phyloP scores from a whole-genome alignment of 2,113 vertebrate species.

The Leiothrix lutea region DNA sequence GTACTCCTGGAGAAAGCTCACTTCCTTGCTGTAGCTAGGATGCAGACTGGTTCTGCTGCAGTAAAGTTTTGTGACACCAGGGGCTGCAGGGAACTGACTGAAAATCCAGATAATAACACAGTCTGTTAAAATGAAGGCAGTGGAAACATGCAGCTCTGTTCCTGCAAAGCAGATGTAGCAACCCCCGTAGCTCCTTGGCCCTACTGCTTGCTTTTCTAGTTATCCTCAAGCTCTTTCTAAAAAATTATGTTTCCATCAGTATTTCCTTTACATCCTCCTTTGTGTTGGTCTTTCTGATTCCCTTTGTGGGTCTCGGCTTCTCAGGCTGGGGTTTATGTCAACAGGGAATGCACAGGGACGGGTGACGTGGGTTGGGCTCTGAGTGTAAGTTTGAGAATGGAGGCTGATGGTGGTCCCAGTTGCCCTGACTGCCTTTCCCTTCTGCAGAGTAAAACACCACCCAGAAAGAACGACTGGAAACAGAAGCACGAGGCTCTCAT shows the following conservation, averaged over 20 bases:
- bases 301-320: not conserved
- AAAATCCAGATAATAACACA: not conserved
- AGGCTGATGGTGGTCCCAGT: not conserved
- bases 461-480: constrained; percentile 69
- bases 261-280: not conserved
- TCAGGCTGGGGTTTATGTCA: not conserved
- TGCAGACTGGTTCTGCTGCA: not conserved
- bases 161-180: not conserved
- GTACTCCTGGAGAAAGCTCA: not conserved
- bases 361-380: not conserved
- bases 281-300: not conserved
- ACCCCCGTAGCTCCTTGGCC: not conserved
- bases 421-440: not conserved
- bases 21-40: not conserved
- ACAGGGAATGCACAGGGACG: not conserved
- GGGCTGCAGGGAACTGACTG: not conserved
- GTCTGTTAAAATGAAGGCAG: not conserved
- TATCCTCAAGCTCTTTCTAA: not conserved
- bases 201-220: not conserved
- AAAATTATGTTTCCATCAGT: not conserved
- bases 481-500: constrained; percentile 75
- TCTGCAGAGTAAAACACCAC: constrained; percentile 33
- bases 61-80: not conserved
- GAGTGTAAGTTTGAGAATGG: not conserved
- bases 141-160: not conserved